Base-by-base conservation (phyloP, 1,140 invertebrate genomes). In the Aphis craccivora region DNA sequence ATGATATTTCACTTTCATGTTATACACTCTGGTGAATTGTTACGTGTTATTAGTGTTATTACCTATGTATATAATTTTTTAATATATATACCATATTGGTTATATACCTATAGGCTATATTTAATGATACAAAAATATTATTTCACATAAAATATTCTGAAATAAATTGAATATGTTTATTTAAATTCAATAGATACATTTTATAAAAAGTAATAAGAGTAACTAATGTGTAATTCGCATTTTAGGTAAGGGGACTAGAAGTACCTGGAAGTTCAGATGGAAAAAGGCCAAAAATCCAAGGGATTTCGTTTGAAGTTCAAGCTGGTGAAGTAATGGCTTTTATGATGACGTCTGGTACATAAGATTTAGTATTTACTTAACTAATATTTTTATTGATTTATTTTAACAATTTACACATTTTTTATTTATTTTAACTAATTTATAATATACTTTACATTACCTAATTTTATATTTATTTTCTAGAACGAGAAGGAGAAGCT, bases 281-380 rank as follows among this genome's bases (percentile, higher is more conserved):
- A 94, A 93, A 93, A 83, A 84, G 91, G 23, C 95, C 96, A 22
- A 94, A 97, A 7, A 95, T 98, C 60, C 97, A 97, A 90, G 97
- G 97, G 23, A 96, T 98, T 20, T 97, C 97, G 3, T 96, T 98
- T 94, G 98, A 99, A 95, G 97, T 97, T 14, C 97, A 97, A 93
- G 98, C 98, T 0, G 98, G 98, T 11, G 98, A 99, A 95, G 96
- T 99, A 25, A 95, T 99, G 93, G 98, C 98, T 1, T 96, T 99
- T 23, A 97, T 99, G 97, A 97, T 98, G 0, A 99, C 98, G 0
- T 95, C 95, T 88, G 96, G 96, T 96, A 94, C 95, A 95, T 37
- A 88, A 22, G 48, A 87, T 35, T 20, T 11, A 84, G 5, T 35
- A 87, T 35, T 20, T 11, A 84, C 9, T 35, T 81, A 30, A n/a